Base-by-base conservation (phyloP, 1,140 invertebrate species). In the Agrilus planipennis region DNA sequence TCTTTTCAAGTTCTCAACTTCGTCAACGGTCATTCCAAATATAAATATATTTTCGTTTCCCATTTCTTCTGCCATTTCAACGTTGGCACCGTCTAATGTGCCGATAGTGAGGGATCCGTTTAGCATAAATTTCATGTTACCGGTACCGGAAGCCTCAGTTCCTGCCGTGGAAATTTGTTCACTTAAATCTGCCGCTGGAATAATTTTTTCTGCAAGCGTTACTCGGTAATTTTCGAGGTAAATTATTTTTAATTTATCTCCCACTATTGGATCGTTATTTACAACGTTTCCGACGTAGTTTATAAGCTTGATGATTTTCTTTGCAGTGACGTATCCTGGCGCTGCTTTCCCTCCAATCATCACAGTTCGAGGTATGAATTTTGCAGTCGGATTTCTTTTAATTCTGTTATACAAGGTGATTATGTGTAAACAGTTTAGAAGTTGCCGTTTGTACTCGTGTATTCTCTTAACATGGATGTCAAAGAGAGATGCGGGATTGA, bases 41-140 rank as follows among this genome's bases (percentile, higher is more conserved):
- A 99, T 98, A 69, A 99, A 99, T 47, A 99, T 90, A 61, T 99
- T 99, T 2, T 98, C 86, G n/a, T 73, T 62, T 0, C 94, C 94
- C 80, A 96, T 95, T 64, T 99, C 94, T 66, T 99, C 95, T 3
- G 80, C 84, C 95, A 99, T 99, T 68, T 99, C 96, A 1, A 99
- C 91, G 61, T 99, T 99, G 29, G 96, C 96, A 34, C 96, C 96
- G 60, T 99, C 96, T 61, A 99, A 69, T 10, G 96, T 99, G 39
- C 96, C 96, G 58, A 99, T 94, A 4, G 96, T 99, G 3, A 99
- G 67, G 0, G 91, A 88, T 17, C 96, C 96, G 60, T 99, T 99
- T 55, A 98, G 70, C 86, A 74, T 72, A 67, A 79, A 79, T 62
- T 79, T 79, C 76, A 79, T 79, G 60, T 79, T 77, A 59, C 82